Base-by-base conservation (phyloP, 2,888 invertebrate genomes). In the Chironomus riparius region DNA sequence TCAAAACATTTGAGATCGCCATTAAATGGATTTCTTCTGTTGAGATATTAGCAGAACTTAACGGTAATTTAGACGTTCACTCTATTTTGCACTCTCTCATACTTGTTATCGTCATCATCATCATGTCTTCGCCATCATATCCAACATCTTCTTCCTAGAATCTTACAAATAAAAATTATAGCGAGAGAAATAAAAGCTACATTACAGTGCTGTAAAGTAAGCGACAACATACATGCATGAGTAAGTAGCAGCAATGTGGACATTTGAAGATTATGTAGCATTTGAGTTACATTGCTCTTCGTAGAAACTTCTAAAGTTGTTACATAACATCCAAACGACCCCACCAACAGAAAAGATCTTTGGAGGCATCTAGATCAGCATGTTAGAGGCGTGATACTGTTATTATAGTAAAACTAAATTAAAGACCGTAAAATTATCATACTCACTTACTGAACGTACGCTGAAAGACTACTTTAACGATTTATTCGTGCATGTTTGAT, bases 301-400 rank as follows among this genome's bases (percentile, higher is more conserved):
- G n/a, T n/a, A n/a, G n/a, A n/a, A n/a, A n/a, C n/a, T n/a, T n/a
- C n/a, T n/a, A n/a, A n/a, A n/a, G n/a, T n/a, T 1, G 38, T 38
- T 10, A 38, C 38, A 10, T 10, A 38, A 38, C 10, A 38, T 38
- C 38, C 38, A 38, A 10, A 38, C 7, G 2, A 28, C 3, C 38
- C 38, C 38, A n/a, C 7, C 38, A 38, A 38, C 38, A 10, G 38
- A 38, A 38, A 38, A 7, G 38, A 38, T 38, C 38, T 38, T 10
- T 38, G 38, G n/a, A 18, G 56, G 56, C 56, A 56, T 56, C 56
- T 18, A 56, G 56, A 56, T 56, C 56, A 56, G 7, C 56, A 56
- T 56, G 18, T 56, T 56, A 56, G 56, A 56, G 56, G 56, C 72
- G 72, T 72, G 72, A 72, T 72, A 72, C 72, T 72, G 61, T 72